Evolutionary conservation across 2,797 vertebrate species (phyloP).

Genomic region (Pseudomugil gertrudae): DNA sequence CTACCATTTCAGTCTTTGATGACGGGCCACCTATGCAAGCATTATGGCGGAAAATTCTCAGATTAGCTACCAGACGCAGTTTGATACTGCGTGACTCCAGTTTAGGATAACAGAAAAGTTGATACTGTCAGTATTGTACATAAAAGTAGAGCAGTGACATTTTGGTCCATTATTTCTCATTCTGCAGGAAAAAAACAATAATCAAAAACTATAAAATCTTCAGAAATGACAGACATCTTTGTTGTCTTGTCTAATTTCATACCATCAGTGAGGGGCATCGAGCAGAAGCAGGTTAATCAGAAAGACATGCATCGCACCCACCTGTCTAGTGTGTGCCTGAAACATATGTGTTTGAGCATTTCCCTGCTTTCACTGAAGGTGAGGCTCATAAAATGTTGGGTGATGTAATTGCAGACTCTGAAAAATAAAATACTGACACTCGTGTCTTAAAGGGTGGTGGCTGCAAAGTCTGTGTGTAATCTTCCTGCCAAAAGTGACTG

Average conservation of each 20-base stretch:
- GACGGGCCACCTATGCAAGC: constrained; percentile 52
- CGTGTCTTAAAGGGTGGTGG: constrained; percentile 60
- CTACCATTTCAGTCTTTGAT: constrained; percentile 70
- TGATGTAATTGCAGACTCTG: constrained; percentile 52
- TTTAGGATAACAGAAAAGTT: constrained; percentile 61
- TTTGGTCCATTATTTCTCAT: constrained; percentile 44
- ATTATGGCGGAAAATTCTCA: constrained; percentile 69
- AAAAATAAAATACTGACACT: constrained; percentile 75
- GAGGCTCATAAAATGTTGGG: constrained; percentile 59
- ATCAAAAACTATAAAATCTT: constrained; percentile 45
- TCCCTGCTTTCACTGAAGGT: constrained; percentile 65
- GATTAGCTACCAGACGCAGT: constrained; percentile 48
- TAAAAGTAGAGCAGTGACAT: constrained; percentile 44
- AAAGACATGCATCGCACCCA: constrained; percentile 28
- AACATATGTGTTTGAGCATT: constrained; percentile 44
- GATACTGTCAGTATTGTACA: constrained; percentile 13
- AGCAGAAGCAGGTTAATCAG: constrained; percentile 47
- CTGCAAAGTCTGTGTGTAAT: constrained; percentile 51
- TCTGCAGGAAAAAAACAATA: constrained; percentile 19
- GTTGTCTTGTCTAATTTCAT: constrained; percentile 46
- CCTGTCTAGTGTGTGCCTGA: constrained; percentile 38
- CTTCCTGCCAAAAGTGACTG: constrained; percentile 58
- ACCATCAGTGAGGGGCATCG: constrained; percentile 44
- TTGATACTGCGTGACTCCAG: constrained; percentile 37
- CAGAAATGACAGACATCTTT: constrained; percentile 32